Conservation (phyloP, 2,797 vertebrate species). For the Oreonectes daqikongensis region DNA sequence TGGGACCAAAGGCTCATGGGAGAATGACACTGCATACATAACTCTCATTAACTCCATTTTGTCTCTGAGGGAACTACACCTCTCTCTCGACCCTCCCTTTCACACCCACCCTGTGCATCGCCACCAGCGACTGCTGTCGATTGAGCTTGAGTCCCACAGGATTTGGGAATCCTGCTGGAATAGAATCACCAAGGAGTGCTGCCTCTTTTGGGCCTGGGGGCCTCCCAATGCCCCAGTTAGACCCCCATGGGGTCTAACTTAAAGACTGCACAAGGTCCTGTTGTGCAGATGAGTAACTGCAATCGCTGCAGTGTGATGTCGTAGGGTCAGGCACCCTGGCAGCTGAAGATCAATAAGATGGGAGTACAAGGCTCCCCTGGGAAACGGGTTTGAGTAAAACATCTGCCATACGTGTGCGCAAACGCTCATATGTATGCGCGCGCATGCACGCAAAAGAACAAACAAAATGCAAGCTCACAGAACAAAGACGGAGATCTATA, state of each 20-base stretch:
- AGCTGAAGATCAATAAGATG: constrained; percentile 42
- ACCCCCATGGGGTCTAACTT: constrained; percentile 3
- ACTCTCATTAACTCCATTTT: constrained; percentile 74
- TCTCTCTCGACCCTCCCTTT: background rate
- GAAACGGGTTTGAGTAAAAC: constrained; percentile 27
- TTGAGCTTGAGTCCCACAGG: constrained; percentile 62
- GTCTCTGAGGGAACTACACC: constrained; percentile 43
- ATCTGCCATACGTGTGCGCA: constrained; percentile 30
- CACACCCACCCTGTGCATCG: constrained; percentile 48
- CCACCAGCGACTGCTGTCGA: constrained; percentile 68
- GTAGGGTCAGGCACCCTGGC: constrained; percentile 24
- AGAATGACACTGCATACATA: constrained; percentile 67
- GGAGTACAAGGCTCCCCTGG: constrained; percentile 10
- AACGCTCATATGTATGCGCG: constrained; percentile 16
- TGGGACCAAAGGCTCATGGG: constrained; percentile 64
- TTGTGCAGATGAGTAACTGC: background rate
- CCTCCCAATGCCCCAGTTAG: constrained; percentile 19
- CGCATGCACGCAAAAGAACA: background rate
- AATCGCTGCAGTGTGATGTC: constrained; percentile 11
- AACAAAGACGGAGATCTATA: background rate
- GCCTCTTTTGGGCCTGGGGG: constrained; percentile 51
- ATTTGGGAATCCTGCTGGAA: constrained; percentile 49
- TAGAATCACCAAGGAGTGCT: constrained; percentile 57
- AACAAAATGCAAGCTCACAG: background rate
- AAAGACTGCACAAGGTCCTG: constrained; percentile 21